Evolutionary conservation across 2,888 invertebrate species (phyloP), one percentile per base, ranked within the genome.

Genomic region (Plagodis pulveraria): DNA sequence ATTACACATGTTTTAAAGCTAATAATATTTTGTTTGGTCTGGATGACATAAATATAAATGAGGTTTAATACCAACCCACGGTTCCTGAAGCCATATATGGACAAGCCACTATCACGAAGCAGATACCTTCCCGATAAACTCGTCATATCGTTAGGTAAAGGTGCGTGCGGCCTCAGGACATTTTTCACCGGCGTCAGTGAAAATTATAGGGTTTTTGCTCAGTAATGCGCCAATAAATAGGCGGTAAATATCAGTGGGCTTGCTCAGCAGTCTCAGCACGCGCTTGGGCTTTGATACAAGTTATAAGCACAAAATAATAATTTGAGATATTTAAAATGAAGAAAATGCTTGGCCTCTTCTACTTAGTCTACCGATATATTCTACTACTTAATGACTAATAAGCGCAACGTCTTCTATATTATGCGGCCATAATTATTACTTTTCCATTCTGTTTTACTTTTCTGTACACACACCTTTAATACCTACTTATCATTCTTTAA

Each of bases 151-250:
- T 52, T 59, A 61, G 60, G 49, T 62, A 48, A 45, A 62, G 56
- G 74, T 74, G 75, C 71, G 72, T 71, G 70, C 57, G 70, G 81
- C 85, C 86, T 81, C 53, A 67, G 86, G 88, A 81, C 75, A 83
- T 88, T 89, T 89, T 89, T 84, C 84, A 84, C 84, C 75, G 74
- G 66, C 73, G 42, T 22, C 74, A 72, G 75, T 74, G 73, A 72
- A 88, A 87, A 89, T 90, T 87, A 87, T 87, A 83, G 86, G 82
- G 84, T 84, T 89, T 86, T 87, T 87, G 85, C 83, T 80, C 83
- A 81, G 84, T 87, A 88, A 87, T 89, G 81, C 77, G 73, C 80
- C 78, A 80, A 85, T 89, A 86, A 87, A 88, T 84, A 85, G 80
- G 72, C 82, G 87, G 89, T 89, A 84, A 84, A 81, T 78, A 86